Evolutionary conservation across 2,797 vertebrate genomes (phyloP).

Genomic region (Anguilla marmorata): DNA sequence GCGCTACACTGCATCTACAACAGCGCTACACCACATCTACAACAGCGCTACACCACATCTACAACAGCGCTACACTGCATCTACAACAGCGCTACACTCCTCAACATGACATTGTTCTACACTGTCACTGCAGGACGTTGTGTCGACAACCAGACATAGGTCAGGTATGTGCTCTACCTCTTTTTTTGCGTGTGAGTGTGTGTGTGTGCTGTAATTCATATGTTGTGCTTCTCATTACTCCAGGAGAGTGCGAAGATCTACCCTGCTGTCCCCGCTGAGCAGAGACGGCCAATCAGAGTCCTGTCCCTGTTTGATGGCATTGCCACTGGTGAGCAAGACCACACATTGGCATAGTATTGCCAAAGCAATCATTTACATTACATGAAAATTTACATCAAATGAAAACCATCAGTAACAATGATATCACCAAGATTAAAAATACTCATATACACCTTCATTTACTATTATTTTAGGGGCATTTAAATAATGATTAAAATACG

Average conservation of each 20-base stretch:
- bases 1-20: neutral
- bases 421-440: neutral
- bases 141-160: neutral
- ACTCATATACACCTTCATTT: too few species aligned
- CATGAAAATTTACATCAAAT: neutral
- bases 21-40: neutral
- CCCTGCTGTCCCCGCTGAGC: constrained; percentile 81
- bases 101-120: too few species aligned
- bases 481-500: too few species aligned
- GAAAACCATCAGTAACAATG: neutral
- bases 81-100: too few species aligned
- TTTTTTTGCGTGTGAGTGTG: neutral
- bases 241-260: constrained; percentile 82
- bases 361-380: neutral
- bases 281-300: constrained; percentile 87
- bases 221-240: neutral
- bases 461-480: too few species aligned
- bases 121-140: neutral
- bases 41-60: too few species aligned
- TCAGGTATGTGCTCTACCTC: neutral
- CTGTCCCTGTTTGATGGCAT: constrained; percentile 93
- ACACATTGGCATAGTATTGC: neutral
- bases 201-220: neutral
- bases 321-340: constrained; percentile 77
- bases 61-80: neutral